phyloP scores from a whole-genome alignment of 2,113 vertebrate genomes.

The Poicephalus meyeri region DNA sequence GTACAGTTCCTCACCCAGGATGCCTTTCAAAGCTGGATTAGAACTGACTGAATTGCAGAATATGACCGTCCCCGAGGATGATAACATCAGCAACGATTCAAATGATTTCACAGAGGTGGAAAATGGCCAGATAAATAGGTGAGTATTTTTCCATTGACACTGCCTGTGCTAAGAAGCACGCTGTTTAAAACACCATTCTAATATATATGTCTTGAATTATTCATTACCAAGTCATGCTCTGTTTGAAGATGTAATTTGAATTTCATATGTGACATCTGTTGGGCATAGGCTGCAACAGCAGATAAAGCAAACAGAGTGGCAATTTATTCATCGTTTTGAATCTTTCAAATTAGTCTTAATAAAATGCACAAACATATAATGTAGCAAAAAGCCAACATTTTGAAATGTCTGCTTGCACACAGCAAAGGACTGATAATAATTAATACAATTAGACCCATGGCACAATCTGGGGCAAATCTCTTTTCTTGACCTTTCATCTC shows the following conservation, averaged over 20 bases:
- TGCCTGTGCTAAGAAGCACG: conserved; percentile 40
- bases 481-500: not conserved
- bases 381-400: conserved; percentile 25
- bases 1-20: conserved; percentile 58
- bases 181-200: conserved; percentile 58
- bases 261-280: conserved; percentile 76
- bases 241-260: conserved; percentile 76
- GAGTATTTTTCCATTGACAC: conserved; percentile 67
- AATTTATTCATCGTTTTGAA: conserved; percentile 68
- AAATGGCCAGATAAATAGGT: conserved; percentile 82
- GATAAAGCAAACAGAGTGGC: conserved; percentile 64
- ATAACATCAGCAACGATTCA: conserved; percentile 82
- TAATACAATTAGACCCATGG: not conserved
- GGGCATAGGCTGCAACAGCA: conserved; percentile 61
- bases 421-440: not conserved
- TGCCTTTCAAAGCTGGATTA: conserved; percentile 80
- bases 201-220: conserved; percentile 69
- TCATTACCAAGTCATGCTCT: conserved; percentile 72
- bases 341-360: conserved; percentile 68
- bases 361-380: conserved; percentile 47
- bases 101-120: conserved; percentile 82
- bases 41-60: conserved; percentile 81
- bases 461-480: not conserved
- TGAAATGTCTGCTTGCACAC: not conserved
- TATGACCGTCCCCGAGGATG: conserved; percentile 81